A percentile compares a stretch with the other conserved stretches of the same genome.
Evolutionary conservation across 2,113 vertebrate genomes (phyloP).

Genomic region (Hirundichthys speculiger): DNA sequence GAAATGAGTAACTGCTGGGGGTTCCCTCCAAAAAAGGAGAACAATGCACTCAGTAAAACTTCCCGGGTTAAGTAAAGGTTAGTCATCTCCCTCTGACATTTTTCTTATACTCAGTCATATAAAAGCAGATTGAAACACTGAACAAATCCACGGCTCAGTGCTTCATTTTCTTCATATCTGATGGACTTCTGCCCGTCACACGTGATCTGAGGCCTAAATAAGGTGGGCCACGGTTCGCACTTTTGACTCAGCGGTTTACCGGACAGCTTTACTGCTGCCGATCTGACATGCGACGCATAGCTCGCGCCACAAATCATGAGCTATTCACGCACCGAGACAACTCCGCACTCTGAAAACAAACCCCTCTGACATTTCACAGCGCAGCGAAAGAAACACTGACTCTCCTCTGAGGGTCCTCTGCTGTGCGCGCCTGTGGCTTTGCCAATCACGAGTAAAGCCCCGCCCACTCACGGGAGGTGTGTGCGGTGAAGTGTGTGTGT

Average conservation of each 20-base stretch:
- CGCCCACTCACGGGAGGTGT: conserved; percentile 59
- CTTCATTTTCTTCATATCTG: too few relatives aligned
- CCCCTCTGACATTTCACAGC: conserved; percentile 58
- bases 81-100: not conserved
- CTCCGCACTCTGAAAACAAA: conserved; percentile 36
- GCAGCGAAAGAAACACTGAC: conserved; percentile 10
- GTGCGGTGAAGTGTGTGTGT: conserved; percentile 3
- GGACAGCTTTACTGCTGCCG: not conserved
- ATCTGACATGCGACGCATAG: conserved; percentile 5
- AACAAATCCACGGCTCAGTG: too few relatives aligned
- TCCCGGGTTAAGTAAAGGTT: not conserved
- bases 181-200: too few relatives aligned
- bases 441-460: conserved; percentile 55
- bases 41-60: too few relatives aligned
- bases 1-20: too few relatives aligned
- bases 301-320: not conserved
- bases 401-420: conserved; percentile 3
- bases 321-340: conserved; percentile 9
- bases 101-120: too few relatives aligned
- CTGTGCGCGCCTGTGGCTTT: conserved; percentile 13
- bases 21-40: too few relatives aligned
- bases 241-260: conserved; percentile 19
- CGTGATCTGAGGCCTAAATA: too few relatives aligned
- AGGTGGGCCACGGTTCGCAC: too few relatives aligned
- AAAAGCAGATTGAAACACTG: too few relatives aligned